Conservation (phyloP, 2,888 invertebrate species). For the Ferrisia virgata region DNA sequence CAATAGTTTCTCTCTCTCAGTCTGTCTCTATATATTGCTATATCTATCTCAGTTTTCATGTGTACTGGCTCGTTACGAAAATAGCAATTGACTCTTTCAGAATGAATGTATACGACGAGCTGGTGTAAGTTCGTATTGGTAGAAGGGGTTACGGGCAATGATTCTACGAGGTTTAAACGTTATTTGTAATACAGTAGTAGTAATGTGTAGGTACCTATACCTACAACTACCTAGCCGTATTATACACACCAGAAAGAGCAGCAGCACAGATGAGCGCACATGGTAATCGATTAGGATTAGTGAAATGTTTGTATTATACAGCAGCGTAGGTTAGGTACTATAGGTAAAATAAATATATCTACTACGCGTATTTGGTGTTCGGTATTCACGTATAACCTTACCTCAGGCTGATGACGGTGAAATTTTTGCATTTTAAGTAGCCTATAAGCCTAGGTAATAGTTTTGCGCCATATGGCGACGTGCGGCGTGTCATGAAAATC, state of each 20-base stretch:
- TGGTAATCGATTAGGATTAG: not conserved
- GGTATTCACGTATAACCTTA: not conserved
- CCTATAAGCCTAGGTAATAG: not conserved
- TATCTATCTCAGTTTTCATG: not conserved
- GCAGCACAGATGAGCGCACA: not conserved
- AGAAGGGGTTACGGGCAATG: not conserved
- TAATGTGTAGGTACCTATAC: not conserved
- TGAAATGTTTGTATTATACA: no score
- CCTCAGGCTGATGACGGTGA: not conserved
- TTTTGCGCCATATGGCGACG: not conserved
- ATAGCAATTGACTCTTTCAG: conserved; percentile 5
- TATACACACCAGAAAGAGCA: not conserved
- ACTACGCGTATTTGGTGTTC: not conserved
- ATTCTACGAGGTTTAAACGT: not conserved
- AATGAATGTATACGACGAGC: not conserved
- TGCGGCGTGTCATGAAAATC: not conserved
- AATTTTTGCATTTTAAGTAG: conserved; percentile 12
- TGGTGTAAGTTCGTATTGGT: not conserved
- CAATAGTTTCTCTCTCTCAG: not conserved
- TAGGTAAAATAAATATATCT: not conserved
- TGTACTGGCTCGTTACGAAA: conserved; percentile 5
- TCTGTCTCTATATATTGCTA: not conserved
- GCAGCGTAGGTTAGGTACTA: no score
- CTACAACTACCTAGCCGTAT: no score
- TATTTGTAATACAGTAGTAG: not conserved